Evolutionary conservation across 2,888 invertebrate species (phyloP).

Genomic region (Pterostichus madidus): DNA sequence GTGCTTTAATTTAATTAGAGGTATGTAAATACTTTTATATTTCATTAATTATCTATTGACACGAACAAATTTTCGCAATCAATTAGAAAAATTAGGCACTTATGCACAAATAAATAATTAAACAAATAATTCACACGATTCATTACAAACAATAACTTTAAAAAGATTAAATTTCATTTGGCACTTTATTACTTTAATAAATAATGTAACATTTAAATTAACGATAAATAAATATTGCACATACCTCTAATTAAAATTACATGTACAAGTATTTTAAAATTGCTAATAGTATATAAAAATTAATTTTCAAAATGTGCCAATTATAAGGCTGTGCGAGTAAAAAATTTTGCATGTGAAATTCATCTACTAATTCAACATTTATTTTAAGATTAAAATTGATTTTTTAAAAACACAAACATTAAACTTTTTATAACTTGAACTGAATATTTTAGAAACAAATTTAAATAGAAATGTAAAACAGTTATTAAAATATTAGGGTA

Average conservation of each 20-base stretch:
- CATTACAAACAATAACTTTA: background rate
- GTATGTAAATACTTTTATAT: slow-evolving; percentile 35
- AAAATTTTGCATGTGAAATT: slow-evolving; percentile 49
- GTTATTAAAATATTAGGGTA: slow-evolving; percentile 9
- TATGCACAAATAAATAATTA: slow-evolving; percentile 44
- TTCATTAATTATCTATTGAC: slow-evolving; percentile 21
- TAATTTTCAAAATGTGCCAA: slow-evolving; percentile 58
- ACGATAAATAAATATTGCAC: slow-evolving; percentile 31
- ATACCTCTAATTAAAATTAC: slow-evolving; percentile 58
- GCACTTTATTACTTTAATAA: background rate
- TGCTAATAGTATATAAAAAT: slow-evolving; percentile 53
- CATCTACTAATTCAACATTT: slow-evolving; percentile 41
- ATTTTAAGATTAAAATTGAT: slow-evolving; percentile 16
- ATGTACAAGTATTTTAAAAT: slow-evolving; percentile 52
- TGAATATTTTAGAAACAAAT: slow-evolving; percentile 34
- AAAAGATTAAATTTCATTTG: slow-evolving; percentile 14
- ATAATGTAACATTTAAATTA: background rate
- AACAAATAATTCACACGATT: slow-evolving; percentile 12
- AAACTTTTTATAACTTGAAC: slow-evolving; percentile 2
- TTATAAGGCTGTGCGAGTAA: slow-evolving; percentile 62
- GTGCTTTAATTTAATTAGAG: slow-evolving; percentile 55
- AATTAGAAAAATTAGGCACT: slow-evolving; percentile 38
- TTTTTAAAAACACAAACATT: slow-evolving; percentile 28
- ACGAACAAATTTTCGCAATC: background rate
- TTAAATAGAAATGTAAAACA: slow-evolving; percentile 19